phyloP scores from a whole-genome alignment of 2,113 vertebrate genomes.

The Menidia beryllina region DNA sequence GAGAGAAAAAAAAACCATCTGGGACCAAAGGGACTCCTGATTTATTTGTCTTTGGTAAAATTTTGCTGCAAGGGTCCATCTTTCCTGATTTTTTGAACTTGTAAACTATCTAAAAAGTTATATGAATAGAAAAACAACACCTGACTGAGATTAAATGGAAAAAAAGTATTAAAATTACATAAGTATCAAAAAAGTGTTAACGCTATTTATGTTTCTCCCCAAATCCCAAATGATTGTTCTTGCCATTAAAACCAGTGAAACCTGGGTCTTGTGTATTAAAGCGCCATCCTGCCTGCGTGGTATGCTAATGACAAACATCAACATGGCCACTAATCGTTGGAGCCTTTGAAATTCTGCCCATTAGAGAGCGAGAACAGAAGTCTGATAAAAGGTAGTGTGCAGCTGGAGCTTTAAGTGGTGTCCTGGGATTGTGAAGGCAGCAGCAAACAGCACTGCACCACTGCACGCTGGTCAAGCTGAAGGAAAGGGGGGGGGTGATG shows the following conservation, averaged over 20 bases:
- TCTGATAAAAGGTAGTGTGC: neutral
- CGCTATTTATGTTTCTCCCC: no score
- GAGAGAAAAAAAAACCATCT: neutral
- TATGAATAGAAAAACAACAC: no score
- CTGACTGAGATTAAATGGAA: no score
- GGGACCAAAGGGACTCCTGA: neutral
- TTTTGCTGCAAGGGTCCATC: neutral
- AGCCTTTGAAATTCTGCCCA: neutral
- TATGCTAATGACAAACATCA: no score
- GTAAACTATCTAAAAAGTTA: no score
- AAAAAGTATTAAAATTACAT: neutral
- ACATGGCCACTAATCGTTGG: neutral
- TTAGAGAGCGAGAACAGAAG: constrained; percentile 2
- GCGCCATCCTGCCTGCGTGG: no score
- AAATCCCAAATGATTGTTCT: constrained; percentile 4
- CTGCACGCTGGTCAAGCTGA: constrained; percentile 76
- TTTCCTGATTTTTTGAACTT: no score
- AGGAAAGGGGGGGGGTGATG: constrained; percentile 3
- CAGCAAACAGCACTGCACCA: constrained; percentile 69
- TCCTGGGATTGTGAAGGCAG: constrained; percentile 38
- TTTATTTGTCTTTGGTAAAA: neutral
- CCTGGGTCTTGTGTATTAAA: neutral
- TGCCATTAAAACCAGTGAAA: neutral
- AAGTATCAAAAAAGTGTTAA: neutral
- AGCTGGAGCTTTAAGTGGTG: constrained; percentile 35